Base-by-base conservation (phyloP, 2,888 invertebrate genomes). In the Priocnemis perturbator region DNA sequence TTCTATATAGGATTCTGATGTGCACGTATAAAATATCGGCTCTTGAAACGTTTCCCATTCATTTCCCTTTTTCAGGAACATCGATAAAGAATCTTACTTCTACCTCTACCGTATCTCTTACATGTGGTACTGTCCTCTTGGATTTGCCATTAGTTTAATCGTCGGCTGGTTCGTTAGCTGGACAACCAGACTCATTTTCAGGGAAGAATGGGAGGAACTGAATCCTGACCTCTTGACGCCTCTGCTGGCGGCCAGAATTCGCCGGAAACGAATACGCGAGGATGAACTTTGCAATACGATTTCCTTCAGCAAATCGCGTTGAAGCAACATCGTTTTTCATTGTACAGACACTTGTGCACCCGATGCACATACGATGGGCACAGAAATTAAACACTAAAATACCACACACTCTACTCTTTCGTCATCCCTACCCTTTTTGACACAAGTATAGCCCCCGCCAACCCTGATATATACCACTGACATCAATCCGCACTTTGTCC, bases 91-190 rank as follows among this genome's bases (percentile, higher is more conserved):
- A 7, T 78, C 82, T 2, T 82, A 84, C 59, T 84, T 87, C 64
- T 87, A 87, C 64, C 81, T 84, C 9, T 87, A 86, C 70, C 83
- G 85, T 45, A 78, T 87, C 66, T 87, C 87, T 4, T 86, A 87
- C 71, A 76, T 87, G 85, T 87, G 87, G 87, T 87, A 87, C 68
- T 81, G 87, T 56, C 85, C 86, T 0, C 44, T 87, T 20, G 86
- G 87, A 48, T 85, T 83, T 30, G 17, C 84, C 58, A 48, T 79
- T 23, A 82, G 82, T 53, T 19, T 85, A 4, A 11, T 78, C 56
- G 52, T 77, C 7, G 87, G 87, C 55, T 69, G 73, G 60, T 30
- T 83, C 17, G 61, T 67, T 52, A 85, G 84, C 19, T 67, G 69
- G 73, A 61, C 78, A 3, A 64, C 64, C n/a, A 72, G 60, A 4